Evolutionary conservation across 2,797 vertebrate species (phyloP).

Genomic region (Chrysocyon brachyurus): DNA sequence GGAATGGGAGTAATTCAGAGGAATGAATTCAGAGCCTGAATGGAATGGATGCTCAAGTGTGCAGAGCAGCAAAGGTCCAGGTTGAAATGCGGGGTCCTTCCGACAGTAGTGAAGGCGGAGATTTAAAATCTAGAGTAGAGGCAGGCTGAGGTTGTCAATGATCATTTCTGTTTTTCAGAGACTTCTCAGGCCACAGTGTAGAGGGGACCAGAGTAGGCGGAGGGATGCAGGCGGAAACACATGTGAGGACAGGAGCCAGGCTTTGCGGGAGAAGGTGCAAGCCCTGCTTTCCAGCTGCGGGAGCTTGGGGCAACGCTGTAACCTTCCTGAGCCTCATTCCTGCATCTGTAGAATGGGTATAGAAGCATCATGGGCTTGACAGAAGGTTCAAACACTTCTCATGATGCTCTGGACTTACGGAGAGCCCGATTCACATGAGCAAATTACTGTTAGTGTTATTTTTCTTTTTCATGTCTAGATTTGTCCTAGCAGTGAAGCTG

Average conservation of each 20-base stretch:
- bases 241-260: background rate
- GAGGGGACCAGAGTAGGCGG: background rate
- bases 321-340: background rate
- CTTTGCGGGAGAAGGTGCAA: background rate
- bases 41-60: background rate
- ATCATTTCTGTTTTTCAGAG: background rate
- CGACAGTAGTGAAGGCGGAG: background rate
- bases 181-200: background rate
- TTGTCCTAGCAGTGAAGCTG: accelerated
- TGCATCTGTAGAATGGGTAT: background rate
- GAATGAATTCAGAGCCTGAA: background rate
- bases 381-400: background rate
- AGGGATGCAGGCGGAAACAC: background rate
- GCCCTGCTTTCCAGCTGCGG: background rate
- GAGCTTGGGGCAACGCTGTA: background rate
- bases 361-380: background rate
- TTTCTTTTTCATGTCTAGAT: background rate
- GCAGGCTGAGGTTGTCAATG: background rate
- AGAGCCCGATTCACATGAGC: background rate
- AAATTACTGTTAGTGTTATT: background rate
- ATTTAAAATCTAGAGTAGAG: background rate
- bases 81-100: background rate
- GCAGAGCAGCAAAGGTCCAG: background rate
- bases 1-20: background rate
- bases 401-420: accelerated